These are phyloP conservation scores for Brachionus manjavacas DNA, from an alignment of 1,140 invertebrate species.

Conservation along the genomic window DNA sequence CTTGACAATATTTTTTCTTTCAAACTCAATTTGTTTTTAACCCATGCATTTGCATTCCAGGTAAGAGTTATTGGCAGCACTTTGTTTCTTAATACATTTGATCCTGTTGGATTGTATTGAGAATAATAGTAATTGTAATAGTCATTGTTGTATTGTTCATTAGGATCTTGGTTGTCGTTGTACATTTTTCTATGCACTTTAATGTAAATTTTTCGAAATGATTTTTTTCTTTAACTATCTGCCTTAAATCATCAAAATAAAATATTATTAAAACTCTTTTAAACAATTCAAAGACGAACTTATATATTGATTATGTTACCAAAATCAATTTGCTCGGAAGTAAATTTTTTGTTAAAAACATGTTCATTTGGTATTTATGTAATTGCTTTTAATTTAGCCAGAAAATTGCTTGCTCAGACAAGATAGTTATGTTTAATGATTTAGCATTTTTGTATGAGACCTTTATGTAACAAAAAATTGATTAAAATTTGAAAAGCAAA, in stretches of 20 bases:
- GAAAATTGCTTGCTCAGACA: background rate
- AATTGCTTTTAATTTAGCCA: background rate
- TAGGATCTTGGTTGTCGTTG: background rate
- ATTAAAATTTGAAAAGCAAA: background rate
- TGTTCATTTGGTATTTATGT: background rate
- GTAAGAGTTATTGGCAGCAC: background rate
- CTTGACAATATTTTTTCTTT: background rate
- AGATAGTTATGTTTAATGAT: background rate
- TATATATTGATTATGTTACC: background rate
- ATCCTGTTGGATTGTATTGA: background rate
- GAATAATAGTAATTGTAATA: background rate
- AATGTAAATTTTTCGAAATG: background rate
- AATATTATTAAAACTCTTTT: background rate
- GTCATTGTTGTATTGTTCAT: background rate
- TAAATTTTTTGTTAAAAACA: background rate
- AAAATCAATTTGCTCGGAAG: background rate
- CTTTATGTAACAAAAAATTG: background rate
- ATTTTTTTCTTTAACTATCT: background rate
- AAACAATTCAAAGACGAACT: background rate
- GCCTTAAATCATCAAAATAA: background rate
- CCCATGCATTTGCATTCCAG: slow-evolving; percentile 24
- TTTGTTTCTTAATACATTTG: background rate
- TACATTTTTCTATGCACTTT: background rate
- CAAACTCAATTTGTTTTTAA: background rate
- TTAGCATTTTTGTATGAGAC: background rate